Base-by-base conservation (phyloP, 1,140 invertebrate species). In the Rhopalosiphum maidis region DNA sequence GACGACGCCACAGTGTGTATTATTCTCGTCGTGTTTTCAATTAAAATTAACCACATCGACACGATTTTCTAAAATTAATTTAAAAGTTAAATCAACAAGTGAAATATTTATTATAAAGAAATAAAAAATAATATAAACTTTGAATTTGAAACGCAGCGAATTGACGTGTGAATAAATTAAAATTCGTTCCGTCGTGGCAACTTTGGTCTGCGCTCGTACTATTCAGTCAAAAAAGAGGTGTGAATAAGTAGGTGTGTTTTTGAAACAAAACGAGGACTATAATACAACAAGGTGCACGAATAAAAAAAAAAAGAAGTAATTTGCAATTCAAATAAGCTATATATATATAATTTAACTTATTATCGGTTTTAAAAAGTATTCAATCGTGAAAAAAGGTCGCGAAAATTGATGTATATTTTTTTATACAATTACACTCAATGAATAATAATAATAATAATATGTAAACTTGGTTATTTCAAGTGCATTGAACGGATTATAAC, bases 321-420 rank as follows among this genome's bases (percentile, higher is more conserved):
- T 85, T 25, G 83, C 30, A 77, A 77, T 83, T 83, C 82, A 83
- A 83, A 37, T 83, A 37, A 37, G n/a, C 37, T 0, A 41, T 37
- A 35, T 15, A 43, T 87, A 43, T 87, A 43, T 87, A 87, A 87
- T 87, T 87, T 87, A 5, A 46, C 85, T 87, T 87, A 46, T 18
- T 46, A 46, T 87, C 85, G 25, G 25, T 87, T 87, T 43, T 30
- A 25, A 43, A 46, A 46, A 30, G 1, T 30, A 43, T 87, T 87
- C 41, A 30, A 25, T 87, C 85, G 85, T 87, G 25, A 46, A 30
- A 43, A 46, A 87, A 48, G 15, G 85, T 87, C 43, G 30, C 48
- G 18, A 87, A 41, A 46, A 46, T 43, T 30, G 30, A 46, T 87
- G 43, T 46, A 41, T 18, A 48, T 48, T 46, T 46, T 85, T 85